Evolutionary conservation across 2,888 invertebrate genomes (phyloP), one percentile per base, ranked within the genome.

Genomic region (Mellilla xanthometata): DNA sequence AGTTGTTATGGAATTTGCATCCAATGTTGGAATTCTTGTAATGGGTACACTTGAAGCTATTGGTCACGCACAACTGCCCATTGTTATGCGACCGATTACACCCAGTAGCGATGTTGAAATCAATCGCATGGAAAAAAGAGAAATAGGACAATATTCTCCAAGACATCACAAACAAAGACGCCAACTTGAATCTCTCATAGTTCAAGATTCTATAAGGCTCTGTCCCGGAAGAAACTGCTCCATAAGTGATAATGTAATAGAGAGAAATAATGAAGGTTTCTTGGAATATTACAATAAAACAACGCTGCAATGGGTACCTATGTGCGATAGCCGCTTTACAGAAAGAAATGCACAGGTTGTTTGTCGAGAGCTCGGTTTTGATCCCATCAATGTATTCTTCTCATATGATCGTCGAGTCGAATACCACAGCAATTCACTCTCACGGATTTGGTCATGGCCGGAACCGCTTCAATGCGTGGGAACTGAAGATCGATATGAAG

Each of bases 311-410:
- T 99, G 98, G 97, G 96, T 98, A 23, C 97, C 99, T 0, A 94
- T 99, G 84, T 99, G 99, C 80, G 99, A 99, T 78, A 92, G 92
- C 30, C 92, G 97, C 47, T 99, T 99, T 76, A 98, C 98, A 0
- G 97, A 99, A 75, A 92, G 98, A 63, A 99, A 99, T 73, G 99
- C 98, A 2, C 95, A 98, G 90, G 99, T 99, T 0, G 97, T 98
- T 0, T 99, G 99, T 70, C 91, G 97, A 12, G 97, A 99, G 75
- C 83, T 99, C 30, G 98, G 98, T 5, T 95, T 94, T 66, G 96
- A 97, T 75, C 93, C 96, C 0, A 91, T 97, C 15, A 97, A 98
- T 73, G 94, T 96, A 0, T 96, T 95, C 72, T 96, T 98, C 54
- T 94, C 95, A 19, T 94, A 95, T 61, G 97, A 96, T 58, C 92